Conservation (phyloP, 2,888 invertebrate species). For the Drosophila falleni region DNA sequence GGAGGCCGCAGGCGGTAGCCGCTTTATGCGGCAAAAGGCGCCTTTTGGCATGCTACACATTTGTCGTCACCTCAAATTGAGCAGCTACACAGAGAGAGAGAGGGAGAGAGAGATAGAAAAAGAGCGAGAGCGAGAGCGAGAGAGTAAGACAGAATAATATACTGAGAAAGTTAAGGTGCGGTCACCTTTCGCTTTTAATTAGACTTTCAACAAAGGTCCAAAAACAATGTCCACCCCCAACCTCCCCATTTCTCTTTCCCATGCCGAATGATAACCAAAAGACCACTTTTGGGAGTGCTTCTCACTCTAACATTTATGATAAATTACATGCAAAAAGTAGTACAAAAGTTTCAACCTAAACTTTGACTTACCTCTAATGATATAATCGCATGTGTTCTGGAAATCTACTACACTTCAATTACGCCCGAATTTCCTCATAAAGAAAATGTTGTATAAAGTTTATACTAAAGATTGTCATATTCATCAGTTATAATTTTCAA, state of each 20-base stretch:
- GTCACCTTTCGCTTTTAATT: constrained; percentile 68
- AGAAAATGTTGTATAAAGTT: background rate
- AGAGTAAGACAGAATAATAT: background rate
- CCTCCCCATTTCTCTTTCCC: background rate
- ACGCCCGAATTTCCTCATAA: background rate
- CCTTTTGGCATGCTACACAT: constrained; percentile 60
- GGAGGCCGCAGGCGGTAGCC: constrained; percentile 41
- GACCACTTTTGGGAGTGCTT: constrained; percentile 40
- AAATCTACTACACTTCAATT: constrained; percentile 23
- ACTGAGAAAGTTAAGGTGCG: constrained; percentile 47
- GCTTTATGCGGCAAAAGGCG: constrained; percentile 41
- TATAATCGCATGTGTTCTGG: constrained; percentile 41
- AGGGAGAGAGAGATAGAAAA: background rate
- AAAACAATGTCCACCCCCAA: constrained; percentile 17
- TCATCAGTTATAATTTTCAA: too few relatives aligned
- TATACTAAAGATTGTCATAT: background rate
- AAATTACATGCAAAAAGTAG: constrained; percentile 38
- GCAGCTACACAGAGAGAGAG: constrained; percentile 11
- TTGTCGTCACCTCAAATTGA: constrained; percentile 63
- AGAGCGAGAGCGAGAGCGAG: background rate
- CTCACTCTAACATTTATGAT: constrained; percentile 47
- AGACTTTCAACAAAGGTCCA: constrained; percentile 55
- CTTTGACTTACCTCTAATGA: constrained; percentile 29
- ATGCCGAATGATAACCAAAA: constrained; percentile 4
- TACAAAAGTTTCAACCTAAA: constrained; percentile 12